A percentile compares a stretch with the other conserved stretches of the same genome.
phyloP scores from a whole-genome alignment of 2,888 invertebrate species.

The Lepidochrysops patricia region DNA sequence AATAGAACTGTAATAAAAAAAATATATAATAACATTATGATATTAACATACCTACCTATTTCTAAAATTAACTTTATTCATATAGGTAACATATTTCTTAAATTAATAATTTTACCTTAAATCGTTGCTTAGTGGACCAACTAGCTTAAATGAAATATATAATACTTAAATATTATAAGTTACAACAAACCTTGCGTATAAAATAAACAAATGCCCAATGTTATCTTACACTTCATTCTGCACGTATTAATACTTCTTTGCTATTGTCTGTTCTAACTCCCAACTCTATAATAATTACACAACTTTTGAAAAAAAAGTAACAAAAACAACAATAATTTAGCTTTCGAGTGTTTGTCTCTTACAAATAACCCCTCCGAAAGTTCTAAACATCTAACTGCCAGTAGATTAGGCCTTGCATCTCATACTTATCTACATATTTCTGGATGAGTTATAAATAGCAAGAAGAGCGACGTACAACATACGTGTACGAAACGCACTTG shows the following conservation, averaged over 20 bases:
- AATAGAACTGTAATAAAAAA: neutral
- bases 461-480: neutral
- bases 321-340: neutral
- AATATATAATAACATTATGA: too few relatives aligned
- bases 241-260: neutral
- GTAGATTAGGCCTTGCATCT: neutral
- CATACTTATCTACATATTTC: constrained; percentile 3
- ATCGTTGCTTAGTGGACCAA: too few relatives aligned
- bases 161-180: neutral
- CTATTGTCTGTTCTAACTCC: neutral
- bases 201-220: neutral
- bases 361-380: neutral
- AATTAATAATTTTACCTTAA: too few relatives aligned
- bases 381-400: too few relatives aligned
- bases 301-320: neutral
- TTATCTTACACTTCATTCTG: neutral
- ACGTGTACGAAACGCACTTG: neutral
- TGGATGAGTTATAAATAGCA: constrained; percentile 3
- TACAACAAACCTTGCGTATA: neutral
- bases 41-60: too few relatives aligned
- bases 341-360: neutral
- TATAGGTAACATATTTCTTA: too few relatives aligned
- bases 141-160: too few relatives aligned
- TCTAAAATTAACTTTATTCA: too few relatives aligned
- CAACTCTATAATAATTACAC: too few relatives aligned